phyloP scores from a whole-genome alignment of 2,797 vertebrate genomes.

The Novumbra hubbsi region DNA sequence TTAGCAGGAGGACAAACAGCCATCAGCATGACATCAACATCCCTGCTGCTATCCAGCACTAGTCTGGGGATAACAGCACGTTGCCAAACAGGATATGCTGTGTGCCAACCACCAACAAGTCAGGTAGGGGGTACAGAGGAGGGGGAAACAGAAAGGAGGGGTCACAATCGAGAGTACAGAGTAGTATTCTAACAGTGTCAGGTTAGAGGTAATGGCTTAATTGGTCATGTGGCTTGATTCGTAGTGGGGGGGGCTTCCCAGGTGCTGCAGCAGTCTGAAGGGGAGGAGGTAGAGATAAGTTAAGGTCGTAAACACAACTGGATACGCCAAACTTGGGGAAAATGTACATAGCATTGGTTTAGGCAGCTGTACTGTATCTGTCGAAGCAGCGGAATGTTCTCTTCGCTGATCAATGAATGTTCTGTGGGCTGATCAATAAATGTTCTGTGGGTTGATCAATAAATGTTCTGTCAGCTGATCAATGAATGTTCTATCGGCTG shows the following conservation, averaged over 20 bases:
- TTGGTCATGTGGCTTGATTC: no score
- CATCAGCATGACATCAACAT: background rate
- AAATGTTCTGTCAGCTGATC: no score
- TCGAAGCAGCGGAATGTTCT: background rate
- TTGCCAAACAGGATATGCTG: slow-evolving; percentile 1
- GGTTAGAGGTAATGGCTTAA: background rate
- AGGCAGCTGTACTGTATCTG: background rate
- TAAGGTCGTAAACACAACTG: no score
- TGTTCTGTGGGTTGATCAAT: no score
- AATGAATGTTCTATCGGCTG: no score
- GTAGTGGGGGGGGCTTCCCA: no score
- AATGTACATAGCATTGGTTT: background rate
- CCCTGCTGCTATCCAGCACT: background rate
- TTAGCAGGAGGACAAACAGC: slow-evolving; percentile 1
- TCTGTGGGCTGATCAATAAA: no score
- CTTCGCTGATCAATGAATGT: no score
- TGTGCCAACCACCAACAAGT: background rate
- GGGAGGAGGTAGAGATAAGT: no score
- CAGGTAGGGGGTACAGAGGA: slow-evolving; percentile 5
- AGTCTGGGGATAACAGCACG: background rate
- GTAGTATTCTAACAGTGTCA: background rate
- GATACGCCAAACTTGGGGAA: background rate
- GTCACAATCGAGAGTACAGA: background rate
- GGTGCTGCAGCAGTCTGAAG: no score
- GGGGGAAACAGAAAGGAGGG: background rate